These are phyloP conservation scores for Scaptomyza pallida DNA, from an alignment of 1,140 invertebrate genomes.

Conservation along the genomic window DNA sequence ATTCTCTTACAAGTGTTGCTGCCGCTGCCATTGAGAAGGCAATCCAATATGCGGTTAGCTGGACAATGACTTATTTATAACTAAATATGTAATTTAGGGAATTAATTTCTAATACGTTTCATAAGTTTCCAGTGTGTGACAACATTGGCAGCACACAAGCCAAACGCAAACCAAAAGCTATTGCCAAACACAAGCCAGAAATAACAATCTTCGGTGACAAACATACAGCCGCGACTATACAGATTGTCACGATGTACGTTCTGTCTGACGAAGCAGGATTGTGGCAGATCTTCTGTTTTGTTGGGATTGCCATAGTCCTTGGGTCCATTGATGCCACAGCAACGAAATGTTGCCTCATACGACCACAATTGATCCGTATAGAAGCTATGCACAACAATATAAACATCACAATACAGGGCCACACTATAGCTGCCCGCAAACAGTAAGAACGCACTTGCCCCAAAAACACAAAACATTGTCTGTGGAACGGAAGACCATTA, in stretches of 20 bases:
- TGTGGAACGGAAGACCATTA: background rate
- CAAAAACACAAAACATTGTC: background rate
- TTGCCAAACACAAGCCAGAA: conserved; percentile 44
- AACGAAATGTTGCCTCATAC: conserved; percentile 18
- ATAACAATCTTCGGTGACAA: conserved; percentile 10
- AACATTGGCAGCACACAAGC: conserved; percentile 1
- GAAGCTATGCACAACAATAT: conserved; percentile 18
- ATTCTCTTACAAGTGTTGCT: background rate
- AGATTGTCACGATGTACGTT: background rate
- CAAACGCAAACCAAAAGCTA: conserved; percentile 30
- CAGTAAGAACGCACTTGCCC: background rate
- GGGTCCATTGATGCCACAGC: conserved; percentile 38
- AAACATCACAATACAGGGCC: conserved; percentile 18
- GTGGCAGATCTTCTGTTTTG: background rate
- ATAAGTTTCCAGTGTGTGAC: conserved; percentile 23
- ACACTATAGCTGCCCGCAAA: conserved; percentile 13
- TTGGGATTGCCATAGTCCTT: conserved; percentile 1
- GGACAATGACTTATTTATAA: conserved; percentile 2
- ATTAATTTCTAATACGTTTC: background rate
- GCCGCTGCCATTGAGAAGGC: background rate
- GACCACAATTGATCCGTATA: conserved; percentile 1
- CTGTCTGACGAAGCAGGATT: conserved; percentile 6
- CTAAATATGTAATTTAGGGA: background rate
- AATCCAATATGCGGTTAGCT: conserved; percentile 1
- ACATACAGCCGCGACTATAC: conserved; percentile 14